Evolutionary conservation across 2,797 vertebrate genomes (phyloP), one percentile per base, ranked within the genome.

Genomic region (Mormyrus proboscirostris): DNA sequence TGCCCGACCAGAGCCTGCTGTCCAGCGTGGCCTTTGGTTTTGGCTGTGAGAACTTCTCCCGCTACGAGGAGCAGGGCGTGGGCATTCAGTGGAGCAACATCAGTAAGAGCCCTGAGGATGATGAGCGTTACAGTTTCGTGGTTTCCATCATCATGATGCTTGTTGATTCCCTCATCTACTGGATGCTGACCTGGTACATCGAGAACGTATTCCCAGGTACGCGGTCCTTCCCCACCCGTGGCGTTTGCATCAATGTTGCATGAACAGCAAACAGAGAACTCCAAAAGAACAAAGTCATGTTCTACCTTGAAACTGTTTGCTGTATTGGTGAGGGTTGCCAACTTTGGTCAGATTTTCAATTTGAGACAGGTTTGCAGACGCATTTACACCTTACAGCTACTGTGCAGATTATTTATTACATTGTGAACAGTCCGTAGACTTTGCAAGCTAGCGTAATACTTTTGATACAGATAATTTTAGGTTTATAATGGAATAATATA

Each of bases 21-120:
- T 99, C 99, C 25, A 97, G 97, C 0, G 99, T 99, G 90, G 98
- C 98, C 29, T 99, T 99, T 65, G 98, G 98, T 47, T 99, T 97
- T 0, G 99, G 98, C 91, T 98, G 97, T 0, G 98, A 99, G 91
- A 98, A 96, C 93, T 96, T 99, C 0, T 94, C 98, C 6, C 96
- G 97, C 33, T 98, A 97, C 0, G 99, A 99, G 92, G 97, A 98
- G 92, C 98, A 99, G 90, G 99, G 98, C 86, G 91, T 98, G 14
- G 98, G 98, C 0, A 97, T 99, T 88, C 98, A 99, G 92, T 99
- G 98, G 98, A 90, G 93, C 92, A 99, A 99, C 94, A 96, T 99
- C 0, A 93, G 94, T 89, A 89, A 92, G 88, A 99, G 96, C 91
- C 97, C 98, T 0, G 89, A 97, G 82, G 96, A 98, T 50, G 96